A percentile compares a stretch with the other conserved stretches of the same genome.
These are phyloP conservation scores for Neodiprion virginianus DNA, from an alignment of 1,140 invertebrate genomes.

Conservation along the genomic window DNA sequence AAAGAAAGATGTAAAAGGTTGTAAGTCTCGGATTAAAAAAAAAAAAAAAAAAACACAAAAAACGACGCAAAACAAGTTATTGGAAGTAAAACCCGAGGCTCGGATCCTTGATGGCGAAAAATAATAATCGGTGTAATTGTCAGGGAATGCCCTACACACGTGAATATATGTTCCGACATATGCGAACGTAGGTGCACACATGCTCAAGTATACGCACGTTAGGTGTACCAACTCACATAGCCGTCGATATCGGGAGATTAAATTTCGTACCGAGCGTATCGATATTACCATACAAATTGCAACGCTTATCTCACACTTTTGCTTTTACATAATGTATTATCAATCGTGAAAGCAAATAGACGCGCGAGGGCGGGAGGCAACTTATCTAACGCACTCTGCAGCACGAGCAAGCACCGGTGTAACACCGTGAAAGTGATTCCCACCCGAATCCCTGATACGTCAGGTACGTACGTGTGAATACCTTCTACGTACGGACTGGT, in stretches of 20 bases:
- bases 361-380: background rate
- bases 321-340: constrained; percentile 33
- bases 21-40: no score
- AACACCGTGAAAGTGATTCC: no score
- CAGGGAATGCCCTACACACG: constrained; percentile 24
- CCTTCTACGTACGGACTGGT: background rate
- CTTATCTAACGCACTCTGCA: constrained; percentile 16
- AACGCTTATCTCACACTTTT: constrained; percentile 21
- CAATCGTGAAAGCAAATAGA: constrained; percentile 22
- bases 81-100: constrained; percentile 22
- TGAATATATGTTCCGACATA: constrained; percentile 20
- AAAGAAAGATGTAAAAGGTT: no score
- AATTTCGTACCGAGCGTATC: background rate
- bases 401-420: background rate
- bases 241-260: background rate
- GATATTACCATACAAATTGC: background rate
- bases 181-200: no score
- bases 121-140: constrained; percentile 15
- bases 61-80: constrained; percentile 15
- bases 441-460: no score
- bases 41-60: no score
- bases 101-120: background rate
- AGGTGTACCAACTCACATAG: no score
- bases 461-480: no score
- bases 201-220: no score